These are phyloP conservation scores for Apodemia duryi DNA, from an alignment of 2,888 invertebrate species.

Conservation along the genomic window DNA sequence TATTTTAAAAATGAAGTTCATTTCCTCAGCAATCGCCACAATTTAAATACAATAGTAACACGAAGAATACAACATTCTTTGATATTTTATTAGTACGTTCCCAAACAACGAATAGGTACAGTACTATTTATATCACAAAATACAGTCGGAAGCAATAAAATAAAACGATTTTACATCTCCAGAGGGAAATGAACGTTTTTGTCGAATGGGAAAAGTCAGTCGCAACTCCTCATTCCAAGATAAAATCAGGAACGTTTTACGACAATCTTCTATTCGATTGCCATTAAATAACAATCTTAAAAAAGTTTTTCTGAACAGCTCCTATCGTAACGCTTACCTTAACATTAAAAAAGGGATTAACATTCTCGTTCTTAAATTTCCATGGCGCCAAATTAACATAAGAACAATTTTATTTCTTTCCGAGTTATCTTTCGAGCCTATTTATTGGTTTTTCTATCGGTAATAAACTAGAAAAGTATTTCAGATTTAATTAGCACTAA, in stretches of 20 bases:
- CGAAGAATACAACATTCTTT: constrained; percentile 25
- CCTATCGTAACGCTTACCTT: neutral
- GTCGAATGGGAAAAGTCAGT: constrained; percentile 75
- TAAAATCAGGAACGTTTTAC: constrained; percentile 56
- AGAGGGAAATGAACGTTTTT: constrained; percentile 75
- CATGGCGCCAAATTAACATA: constrained; percentile 7
- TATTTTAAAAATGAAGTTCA: no score
- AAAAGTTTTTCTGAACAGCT: neutral
- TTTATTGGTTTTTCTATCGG: constrained; percentile 5
- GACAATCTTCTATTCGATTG: constrained; percentile 20
- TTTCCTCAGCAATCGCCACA: no score
- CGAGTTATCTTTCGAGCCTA: constrained; percentile 14
- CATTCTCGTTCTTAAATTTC: constrained; percentile 9
- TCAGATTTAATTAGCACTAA: constrained; percentile 9
- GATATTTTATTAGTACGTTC: constrained; percentile 55
- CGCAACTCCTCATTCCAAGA: constrained; percentile 75
- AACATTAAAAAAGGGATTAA: neutral
- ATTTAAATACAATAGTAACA: no score
- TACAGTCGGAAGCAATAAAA: constrained; percentile 77
- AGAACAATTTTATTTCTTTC: constrained; percentile 5
- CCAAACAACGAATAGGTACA: constrained; percentile 47
- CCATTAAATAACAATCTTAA: constrained; percentile 16
- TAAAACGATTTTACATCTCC: constrained; percentile 79
- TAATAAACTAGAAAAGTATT: constrained; percentile 9
- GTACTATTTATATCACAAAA: constrained; percentile 62